Evolutionary conservation across 2,113 vertebrate genomes (phyloP), one percentile per base, ranked within the genome.

Genomic region (Anarrhichthys ocellatus): DNA sequence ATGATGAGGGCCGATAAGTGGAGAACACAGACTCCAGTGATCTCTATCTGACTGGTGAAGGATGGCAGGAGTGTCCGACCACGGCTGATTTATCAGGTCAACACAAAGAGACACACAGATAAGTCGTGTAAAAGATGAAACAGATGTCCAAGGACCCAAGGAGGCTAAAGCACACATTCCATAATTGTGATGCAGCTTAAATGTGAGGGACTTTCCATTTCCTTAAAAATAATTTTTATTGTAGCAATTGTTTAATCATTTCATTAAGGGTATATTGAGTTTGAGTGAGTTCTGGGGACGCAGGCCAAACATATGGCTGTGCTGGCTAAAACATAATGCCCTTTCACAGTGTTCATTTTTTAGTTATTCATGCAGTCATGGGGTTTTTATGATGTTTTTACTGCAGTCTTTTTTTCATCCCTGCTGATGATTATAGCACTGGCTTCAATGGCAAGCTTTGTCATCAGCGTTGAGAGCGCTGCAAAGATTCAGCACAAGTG

Each of bases 381-480:
- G 56, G 44, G 14, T 24, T 73, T 73, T 81, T 77, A 65, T 78
- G 44, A 38, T 75, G 68, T 88, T 87, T 20, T 86, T 73, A 82
- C 80, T 75, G 29, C 27, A 2, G 54, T 9, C 38, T 85, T 77
- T 69, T 48, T 18, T 29, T 14, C 6, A 72, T 67, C 38, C 56
- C 80, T 91, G 81, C 38, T 78, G 73, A 67, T 86, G 77, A 78
- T 87, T 85, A 87, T 42, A 77, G 40, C 3, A 64, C 18, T 85
- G 84, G 85, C 74, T 73, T 79, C 52, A 32, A 44, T 64, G 48
- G 50, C 56, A 7, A 34, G 61, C 72, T 58, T 85, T 90, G 74
- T 88, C 63, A 73, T 78, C 18, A 65, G 50, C 80, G 67, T 80
- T 80, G 80, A 76, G 72, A 85, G 61, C 46, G n/a, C 65, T 73